Evolutionary conservation across 2,888 invertebrate genomes (phyloP).

Genomic region (Microchrysa polita): DNA sequence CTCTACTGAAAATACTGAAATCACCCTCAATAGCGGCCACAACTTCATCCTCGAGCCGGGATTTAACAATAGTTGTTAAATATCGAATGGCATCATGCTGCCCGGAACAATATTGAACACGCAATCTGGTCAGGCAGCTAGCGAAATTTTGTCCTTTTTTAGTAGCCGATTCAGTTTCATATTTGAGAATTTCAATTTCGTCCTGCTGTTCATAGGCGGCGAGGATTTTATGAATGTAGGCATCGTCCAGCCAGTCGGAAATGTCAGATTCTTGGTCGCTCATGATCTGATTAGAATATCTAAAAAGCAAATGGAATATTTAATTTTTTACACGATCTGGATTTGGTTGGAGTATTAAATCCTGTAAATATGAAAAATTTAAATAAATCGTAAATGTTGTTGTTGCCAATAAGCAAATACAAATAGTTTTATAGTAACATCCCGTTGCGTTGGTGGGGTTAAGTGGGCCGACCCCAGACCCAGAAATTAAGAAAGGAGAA

Average conservation of each 20-base stretch:
- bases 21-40: conserved; percentile 54
- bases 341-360: too few relatives aligned
- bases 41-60: conserved; percentile 53
- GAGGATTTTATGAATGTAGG: conserved; percentile 55
- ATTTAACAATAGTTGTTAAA: conserved; percentile 55
- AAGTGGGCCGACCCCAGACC: too few relatives aligned
- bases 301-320: background rate
- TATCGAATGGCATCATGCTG: background rate
- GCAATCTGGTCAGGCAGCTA: conserved; percentile 55
- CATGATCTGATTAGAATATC: background rate
- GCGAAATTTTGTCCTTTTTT: conserved; percentile 57
- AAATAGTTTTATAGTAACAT: too few relatives aligned
- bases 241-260: conserved; percentile 52
- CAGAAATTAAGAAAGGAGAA: too few relatives aligned
- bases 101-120: conserved; percentile 50
- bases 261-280: background rate
- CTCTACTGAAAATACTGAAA: conserved; percentile 55
- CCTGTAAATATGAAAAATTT: too few relatives aligned
- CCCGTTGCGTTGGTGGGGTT: too few relatives aligned
- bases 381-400: too few relatives aligned
- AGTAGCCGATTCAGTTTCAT: conserved; percentile 52
- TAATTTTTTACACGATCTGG: too few relatives aligned
- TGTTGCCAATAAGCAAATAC: too few relatives aligned
- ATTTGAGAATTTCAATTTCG: conserved; percentile 37
- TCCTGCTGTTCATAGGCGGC: conserved; percentile 50